Evolutionary conservation across 2,888 invertebrate genomes (phyloP).

Genomic region (Heliconius sara): DNA sequence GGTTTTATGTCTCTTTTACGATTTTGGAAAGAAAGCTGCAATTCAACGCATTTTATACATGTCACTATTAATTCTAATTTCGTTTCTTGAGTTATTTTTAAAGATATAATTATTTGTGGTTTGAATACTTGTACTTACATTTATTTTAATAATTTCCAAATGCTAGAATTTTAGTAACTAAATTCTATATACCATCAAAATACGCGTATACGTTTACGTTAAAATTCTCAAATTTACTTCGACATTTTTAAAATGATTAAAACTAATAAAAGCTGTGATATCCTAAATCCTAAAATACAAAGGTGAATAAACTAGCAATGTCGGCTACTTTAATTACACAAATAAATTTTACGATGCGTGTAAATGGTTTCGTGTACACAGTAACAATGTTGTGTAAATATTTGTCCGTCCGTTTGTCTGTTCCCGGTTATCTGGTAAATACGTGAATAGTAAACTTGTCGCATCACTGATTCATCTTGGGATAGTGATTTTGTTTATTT

Average conservation of each 20-base stretch:
- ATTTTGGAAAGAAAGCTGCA: conserved; percentile 43
- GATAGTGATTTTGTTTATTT: not conserved
- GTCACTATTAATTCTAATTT: conserved; percentile 15
- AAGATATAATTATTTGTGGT: not conserved
- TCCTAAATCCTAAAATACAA: conserved; percentile 30
- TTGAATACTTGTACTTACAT: not conserved
- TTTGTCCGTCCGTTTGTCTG: conserved; percentile 51
- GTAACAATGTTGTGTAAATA: conserved; percentile 53
- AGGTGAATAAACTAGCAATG: conserved; percentile 44
- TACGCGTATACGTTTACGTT: not conserved
- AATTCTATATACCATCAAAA: not conserved
- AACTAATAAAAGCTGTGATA: conserved; percentile 5
- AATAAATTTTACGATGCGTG: conserved; percentile 46
- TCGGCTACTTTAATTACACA: conserved; percentile 46
- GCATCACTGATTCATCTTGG: conserved; percentile 30
- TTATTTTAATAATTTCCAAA: not conserved
- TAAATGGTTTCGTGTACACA: conserved; percentile 45
- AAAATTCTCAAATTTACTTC: not conserved
- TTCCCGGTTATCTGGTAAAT: conserved; percentile 44
- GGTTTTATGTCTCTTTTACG: conserved; percentile 50
- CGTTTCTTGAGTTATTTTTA: not conserved
- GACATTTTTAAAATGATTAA: not conserved
- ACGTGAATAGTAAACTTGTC: conserved; percentile 34
- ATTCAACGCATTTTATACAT: conserved; percentile 24
- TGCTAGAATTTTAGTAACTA: not conserved